Conservation (phyloP, 2,888 invertebrate species). For the Drosophila formosana region DNA sequence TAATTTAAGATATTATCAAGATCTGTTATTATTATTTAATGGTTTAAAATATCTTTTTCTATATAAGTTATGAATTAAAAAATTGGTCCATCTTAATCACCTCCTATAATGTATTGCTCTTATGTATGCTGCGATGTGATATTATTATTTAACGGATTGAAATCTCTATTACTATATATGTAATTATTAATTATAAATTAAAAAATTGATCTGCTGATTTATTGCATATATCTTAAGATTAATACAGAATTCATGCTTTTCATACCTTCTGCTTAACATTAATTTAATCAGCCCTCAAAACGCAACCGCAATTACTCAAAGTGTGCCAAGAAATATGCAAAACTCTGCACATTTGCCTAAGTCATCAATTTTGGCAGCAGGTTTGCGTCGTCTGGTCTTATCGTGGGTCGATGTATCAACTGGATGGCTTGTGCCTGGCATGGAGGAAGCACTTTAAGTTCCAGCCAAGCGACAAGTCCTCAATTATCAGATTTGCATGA, state of each 20-base stretch:
- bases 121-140: too few species aligned
- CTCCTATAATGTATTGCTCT: too few species aligned
- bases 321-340: slow-evolving; percentile 43
- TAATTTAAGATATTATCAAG: too few species aligned
- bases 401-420: slow-evolving; percentile 31
- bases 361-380: slow-evolving; percentile 66
- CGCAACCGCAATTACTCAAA: slow-evolving; percentile 62
- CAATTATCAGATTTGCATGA: slow-evolving; percentile 82
- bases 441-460: slow-evolving; percentile 66
- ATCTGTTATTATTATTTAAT: too few species aligned
- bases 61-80: too few species aligned
- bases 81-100: too few species aligned
- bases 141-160: too few species aligned
- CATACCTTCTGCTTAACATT: slow-evolving; percentile 20
- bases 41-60: too few species aligned
- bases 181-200: too few species aligned
- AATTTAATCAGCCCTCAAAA: slow-evolving; percentile 12
- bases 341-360: slow-evolving; percentile 56
- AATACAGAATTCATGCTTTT: not conserved
- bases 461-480: slow-evolving; percentile 74
- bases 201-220: not conserved
- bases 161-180: too few species aligned
- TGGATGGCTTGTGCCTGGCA: slow-evolving; percentile 18
- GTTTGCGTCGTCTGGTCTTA: slow-evolving; percentile 36
- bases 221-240: not conserved